A percentile compares a stretch with the other conserved stretches of the same genome.
Conservation (phyloP, 2,888 invertebrate genomes). For the Beris morrisii region DNA sequence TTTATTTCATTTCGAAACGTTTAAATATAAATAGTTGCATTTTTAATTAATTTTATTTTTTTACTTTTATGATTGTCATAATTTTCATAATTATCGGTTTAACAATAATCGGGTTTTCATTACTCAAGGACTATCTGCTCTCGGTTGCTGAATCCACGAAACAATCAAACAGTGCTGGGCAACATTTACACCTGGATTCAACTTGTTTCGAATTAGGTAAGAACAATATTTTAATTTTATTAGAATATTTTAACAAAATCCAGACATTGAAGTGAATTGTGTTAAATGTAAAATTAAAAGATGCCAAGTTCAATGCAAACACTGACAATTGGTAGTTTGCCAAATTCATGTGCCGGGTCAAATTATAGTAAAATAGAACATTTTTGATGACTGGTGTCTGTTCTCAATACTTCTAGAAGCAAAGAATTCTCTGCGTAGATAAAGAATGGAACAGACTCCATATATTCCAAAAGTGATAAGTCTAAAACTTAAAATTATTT, state of each 20-base stretch:
- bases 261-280: neutral
- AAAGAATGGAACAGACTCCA: neutral
- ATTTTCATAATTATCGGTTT: conserved; percentile 21
- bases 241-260: neutral
- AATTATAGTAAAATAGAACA: too few species aligned
- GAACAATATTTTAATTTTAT: conserved; percentile 12
- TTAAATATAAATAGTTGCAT: conserved; percentile 6
- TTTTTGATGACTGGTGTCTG: too few species aligned
- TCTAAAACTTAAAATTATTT: too few species aligned
- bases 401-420: too few species aligned
- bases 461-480: neutral
- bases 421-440: too few species aligned
- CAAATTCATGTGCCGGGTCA: too few species aligned
- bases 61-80: conserved; percentile 35
- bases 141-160: conserved; percentile 42
- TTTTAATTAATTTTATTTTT: neutral
- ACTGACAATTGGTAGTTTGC: too few species aligned
- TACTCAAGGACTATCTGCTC: conserved; percentile 49
- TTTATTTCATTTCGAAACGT: conserved; percentile 5
- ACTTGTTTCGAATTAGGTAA: conserved; percentile 45
- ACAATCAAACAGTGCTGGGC: conserved; percentile 34
- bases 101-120: conserved; percentile 27
- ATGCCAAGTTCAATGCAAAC: too few species aligned
- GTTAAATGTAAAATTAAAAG: neutral
- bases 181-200: conserved; percentile 36